Evolutionary conservation across 2,888 invertebrate species (phyloP).

Genomic region (Iphiclides podalirius): DNA sequence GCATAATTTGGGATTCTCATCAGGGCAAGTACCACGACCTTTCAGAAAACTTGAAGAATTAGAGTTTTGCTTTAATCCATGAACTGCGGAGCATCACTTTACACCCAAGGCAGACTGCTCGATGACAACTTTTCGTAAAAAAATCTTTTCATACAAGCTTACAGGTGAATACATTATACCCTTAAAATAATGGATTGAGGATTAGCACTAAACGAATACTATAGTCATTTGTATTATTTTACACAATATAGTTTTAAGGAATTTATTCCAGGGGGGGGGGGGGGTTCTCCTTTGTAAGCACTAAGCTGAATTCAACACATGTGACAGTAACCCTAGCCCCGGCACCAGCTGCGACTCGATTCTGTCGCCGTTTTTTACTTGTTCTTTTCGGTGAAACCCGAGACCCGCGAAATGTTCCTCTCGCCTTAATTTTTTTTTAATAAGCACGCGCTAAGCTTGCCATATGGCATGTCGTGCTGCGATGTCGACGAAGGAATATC

Average conservation of each 20-base stretch:
- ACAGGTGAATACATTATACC: too few relatives aligned
- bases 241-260: neutral
- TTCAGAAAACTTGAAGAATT: too few relatives aligned
- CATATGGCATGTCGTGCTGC: constrained; percentile 68
- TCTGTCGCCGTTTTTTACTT: constrained; percentile 49
- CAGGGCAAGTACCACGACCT: too few relatives aligned
- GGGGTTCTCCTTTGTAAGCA: too few relatives aligned
- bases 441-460: constrained; percentile 68
- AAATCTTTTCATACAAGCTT: too few relatives aligned
- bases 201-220: too few relatives aligned
- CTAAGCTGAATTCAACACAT: constrained; percentile 36
- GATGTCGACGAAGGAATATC: neutral
- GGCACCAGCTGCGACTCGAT: constrained; percentile 58
- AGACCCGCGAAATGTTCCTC: constrained; percentile 61
- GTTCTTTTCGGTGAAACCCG: constrained; percentile 58
- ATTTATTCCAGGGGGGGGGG: neutral
- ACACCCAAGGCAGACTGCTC: too few relatives aligned
- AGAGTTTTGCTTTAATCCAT: too few relatives aligned
- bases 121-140: too few relatives aligned
- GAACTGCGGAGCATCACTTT: too few relatives aligned
- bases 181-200: too few relatives aligned
- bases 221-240: neutral
- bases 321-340: constrained; percentile 69
- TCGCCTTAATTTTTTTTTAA: constrained; percentile 38
- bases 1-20: too few relatives aligned